Conservation (phyloP, 92 coral and sea anemone genomes). For the Porites evermanni region DNA sequence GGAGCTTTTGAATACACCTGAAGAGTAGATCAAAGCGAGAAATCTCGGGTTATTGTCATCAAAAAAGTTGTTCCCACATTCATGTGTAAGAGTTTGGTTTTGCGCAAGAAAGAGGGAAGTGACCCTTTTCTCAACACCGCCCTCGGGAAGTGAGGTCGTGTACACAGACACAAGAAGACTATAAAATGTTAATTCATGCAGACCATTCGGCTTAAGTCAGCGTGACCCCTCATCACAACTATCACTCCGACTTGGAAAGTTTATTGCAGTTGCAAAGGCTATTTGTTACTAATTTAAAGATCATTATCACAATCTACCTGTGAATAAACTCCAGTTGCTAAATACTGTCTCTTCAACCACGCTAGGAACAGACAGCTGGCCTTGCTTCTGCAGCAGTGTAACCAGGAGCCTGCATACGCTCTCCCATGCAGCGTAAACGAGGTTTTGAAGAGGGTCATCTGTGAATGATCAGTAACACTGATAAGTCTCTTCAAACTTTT, state of each 20-base stretch:
- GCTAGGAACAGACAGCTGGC: conserved; percentile 77
- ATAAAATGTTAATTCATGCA: too few species aligned
- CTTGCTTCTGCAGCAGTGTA: conserved; percentile 78
- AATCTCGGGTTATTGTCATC: background rate
- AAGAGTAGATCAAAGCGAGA: background rate
- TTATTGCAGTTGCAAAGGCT: too few species aligned
- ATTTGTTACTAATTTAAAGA: too few species aligned
- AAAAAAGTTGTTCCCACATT: background rate
- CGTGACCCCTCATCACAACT: too few species aligned
- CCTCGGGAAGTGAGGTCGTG: too few species aligned
- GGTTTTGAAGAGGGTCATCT: conserved; percentile 34
- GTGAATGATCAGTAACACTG: background rate
- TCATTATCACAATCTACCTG: conserved; percentile 39
- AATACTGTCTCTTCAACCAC: conserved; percentile 69
- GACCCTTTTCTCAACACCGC: too few species aligned
- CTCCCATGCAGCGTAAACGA: conserved; percentile 51
- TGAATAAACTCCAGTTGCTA: conserved; percentile 68
- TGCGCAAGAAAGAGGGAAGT: too few species aligned
- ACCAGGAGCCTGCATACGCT: conserved; percentile 53
- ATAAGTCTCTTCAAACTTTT: too few species aligned
- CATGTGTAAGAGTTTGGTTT: too few species aligned
- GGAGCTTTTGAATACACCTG: conserved; percentile 43
- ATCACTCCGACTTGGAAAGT: too few species aligned
- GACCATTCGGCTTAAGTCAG: too few species aligned
- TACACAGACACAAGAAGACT: too few species aligned